Evolutionary conservation across 35 echinoderm and acorn worm species (phyloP), one percentile per base, ranked within the genome.

Genomic region (Holothuria glaberrima): DNA sequence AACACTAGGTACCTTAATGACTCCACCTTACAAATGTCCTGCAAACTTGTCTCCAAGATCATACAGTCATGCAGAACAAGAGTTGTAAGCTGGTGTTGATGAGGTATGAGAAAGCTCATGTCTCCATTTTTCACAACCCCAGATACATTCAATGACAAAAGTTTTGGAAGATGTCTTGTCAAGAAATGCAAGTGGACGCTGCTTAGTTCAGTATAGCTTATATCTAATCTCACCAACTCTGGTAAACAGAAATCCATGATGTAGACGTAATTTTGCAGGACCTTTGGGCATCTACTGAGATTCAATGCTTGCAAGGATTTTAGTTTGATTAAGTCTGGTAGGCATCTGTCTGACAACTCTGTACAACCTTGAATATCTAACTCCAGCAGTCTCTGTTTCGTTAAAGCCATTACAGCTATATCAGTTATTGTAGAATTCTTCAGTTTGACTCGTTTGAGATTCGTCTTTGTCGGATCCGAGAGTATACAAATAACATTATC

Each of bases 11-110:
- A 98, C 95, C 95, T 93, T 48, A 99, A 77, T 30, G 73, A 56
- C 36, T 33, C 58, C 35, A 99, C 24, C 35, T 25, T 58, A 65
- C 85, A 93, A 6, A 99, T 70, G 67, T 88, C 92, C 4, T 94
- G 86, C 12, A 91, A 46, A 88, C 96, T 92, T 35, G 68, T 65
- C 5, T 76, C 63, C 4, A 92, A 71, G 17, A 99, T 65, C 24
- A 93, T 89, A 85, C 97, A 99, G 71, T 99, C 91, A 87, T 95
- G 91, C 26, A 99, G 76, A 14, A 99, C 89, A 12, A 99, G 89
- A 12, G 91, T 95, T 32, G 86, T 90, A 13, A 99, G 91, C 25
- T 68, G 48, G 14, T 58, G 54, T 58, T 75, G 89, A 16, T 93
- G 33, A 3, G 88, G 77, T 22, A 89, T 71, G 24, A 99, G 83